Evolutionary conservation across 2,113 vertebrate species (phyloP), one percentile per base, ranked within the genome.

Genomic region (Polypterus senegalus): DNA sequence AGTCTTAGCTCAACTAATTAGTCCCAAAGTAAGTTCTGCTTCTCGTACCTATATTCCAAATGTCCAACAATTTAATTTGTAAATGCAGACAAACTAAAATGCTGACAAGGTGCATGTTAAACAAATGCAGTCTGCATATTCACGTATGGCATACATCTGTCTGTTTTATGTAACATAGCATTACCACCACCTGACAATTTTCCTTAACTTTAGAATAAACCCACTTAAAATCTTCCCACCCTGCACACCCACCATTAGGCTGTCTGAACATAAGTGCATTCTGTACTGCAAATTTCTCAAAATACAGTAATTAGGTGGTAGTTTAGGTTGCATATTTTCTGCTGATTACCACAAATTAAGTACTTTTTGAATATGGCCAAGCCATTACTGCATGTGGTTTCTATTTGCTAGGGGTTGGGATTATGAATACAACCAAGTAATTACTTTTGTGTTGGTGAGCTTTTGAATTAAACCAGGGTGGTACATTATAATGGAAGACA

Each of bases 341-440:
- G 82, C 88, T 94, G 89, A 96, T 93, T 96, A 92, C 79, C 90
- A 88, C 81, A 90, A 93, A 92, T 89, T 84, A 88, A 88, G 83
- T 82, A 70, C 76, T 78, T 83, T 85, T 79, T 75, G 79, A 86
- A 85, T 77, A 74, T 59, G 61, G 67, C 70, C 70, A 55, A 74
- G 72, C 84, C 83, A 82, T 81, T 80, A 75, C 75, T 81, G 86
- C 93, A 97, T 97, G 91, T 97, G 93, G 91, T 92, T 96, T 89
- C 93, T 88, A 97, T 97, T 97, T 96, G 79, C 78, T 77, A 76
- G 89, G 84, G 87, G 88, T 90, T 86, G 85, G 77, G 79, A 78
- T 77, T 71, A 78, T 77, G 3, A 61, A 85, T 80, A 75, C 78
- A 77, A 81, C 83, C 75, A 77, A 87, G 83, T 86, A 88, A 88